Evolutionary conservation across 2,888 invertebrate species (phyloP).

Genomic region (Papilio elwesi): DNA sequence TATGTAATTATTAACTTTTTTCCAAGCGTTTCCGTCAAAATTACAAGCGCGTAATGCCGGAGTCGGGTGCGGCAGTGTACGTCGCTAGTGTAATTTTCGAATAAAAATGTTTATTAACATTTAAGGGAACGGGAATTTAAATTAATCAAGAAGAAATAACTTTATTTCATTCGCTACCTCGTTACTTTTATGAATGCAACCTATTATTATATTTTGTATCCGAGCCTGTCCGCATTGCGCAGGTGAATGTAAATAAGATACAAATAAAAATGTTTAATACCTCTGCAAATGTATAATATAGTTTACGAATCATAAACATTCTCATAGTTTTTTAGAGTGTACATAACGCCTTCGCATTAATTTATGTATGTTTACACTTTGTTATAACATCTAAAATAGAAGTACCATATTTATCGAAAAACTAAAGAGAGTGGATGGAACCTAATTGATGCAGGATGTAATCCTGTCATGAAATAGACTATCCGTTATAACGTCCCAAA

Average conservation of each 20-base stretch:
- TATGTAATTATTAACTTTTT: constrained; percentile 76
- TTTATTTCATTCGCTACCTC: constrained; percentile 53
- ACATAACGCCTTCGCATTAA: background rate
- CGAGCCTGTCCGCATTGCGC: background rate
- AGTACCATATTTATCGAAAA: too few species aligned
- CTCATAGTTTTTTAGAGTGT: background rate
- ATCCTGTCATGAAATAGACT: too few species aligned
- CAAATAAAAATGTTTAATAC: constrained; percentile 13
- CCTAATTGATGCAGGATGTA: too few species aligned
- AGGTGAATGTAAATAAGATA: constrained; percentile 2
- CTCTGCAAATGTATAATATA: constrained; percentile 2
- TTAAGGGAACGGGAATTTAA: constrained; percentile 64
- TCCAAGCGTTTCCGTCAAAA: constrained; percentile 71
- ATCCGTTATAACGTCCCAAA: too few species aligned
- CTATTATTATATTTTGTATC: constrained; percentile 39
- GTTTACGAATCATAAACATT: background rate
- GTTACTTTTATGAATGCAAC: constrained; percentile 43
- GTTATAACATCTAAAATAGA: background rate
- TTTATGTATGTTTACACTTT: background rate
- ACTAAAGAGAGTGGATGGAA: too few species aligned
- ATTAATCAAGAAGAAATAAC: constrained; percentile 63
- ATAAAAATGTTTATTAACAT: constrained; percentile 64
- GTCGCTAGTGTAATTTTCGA: constrained; percentile 68
- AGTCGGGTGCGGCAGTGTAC: constrained; percentile 47
- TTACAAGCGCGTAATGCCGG: constrained; percentile 56